phyloP scores from a whole-genome alignment of 2,888 invertebrate species.

The Leptinotarsa tumamoca region DNA sequence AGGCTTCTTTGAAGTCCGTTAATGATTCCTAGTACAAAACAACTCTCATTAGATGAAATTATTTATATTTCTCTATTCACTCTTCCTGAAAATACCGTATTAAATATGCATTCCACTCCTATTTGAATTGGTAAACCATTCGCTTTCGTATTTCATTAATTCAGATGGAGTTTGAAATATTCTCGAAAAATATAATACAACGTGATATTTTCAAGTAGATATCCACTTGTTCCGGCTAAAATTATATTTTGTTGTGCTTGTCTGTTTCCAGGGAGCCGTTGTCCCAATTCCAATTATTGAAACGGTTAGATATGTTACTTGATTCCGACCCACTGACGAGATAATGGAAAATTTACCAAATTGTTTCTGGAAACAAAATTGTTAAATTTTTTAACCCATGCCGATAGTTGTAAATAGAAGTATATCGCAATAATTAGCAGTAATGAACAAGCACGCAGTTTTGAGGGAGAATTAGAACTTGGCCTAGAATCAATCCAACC shows the following conservation, averaged over 20 bases:
- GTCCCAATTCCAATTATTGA: background rate
- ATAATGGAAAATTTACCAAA: no score
- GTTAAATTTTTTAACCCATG: no score
- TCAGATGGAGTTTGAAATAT: constrained; percentile 3
- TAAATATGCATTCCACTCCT: constrained; percentile 20
- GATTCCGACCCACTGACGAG: no score
- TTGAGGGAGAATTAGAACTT: no score
- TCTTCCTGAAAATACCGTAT: background rate
- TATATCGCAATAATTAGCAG: no score
- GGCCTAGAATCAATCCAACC: no score
- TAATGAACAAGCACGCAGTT: no score
- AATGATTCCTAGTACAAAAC: background rate
- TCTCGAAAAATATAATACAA: background rate
- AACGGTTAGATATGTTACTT: background rate
- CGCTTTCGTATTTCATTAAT: constrained; percentile 14
- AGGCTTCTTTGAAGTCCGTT: background rate
- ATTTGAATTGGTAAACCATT: constrained; percentile 13
- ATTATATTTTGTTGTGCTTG: constrained; percentile 12
- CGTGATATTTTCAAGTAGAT: background rate
- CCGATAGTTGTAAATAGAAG: no score
- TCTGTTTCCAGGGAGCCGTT: background rate
- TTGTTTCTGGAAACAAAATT: no score
- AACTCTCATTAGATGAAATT: constrained; percentile 10
- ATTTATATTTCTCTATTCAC: constrained; percentile 2
- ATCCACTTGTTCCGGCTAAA: background rate